Evolutionary conservation across 2,888 invertebrate species (phyloP), one percentile per base, ranked within the genome.

Genomic region (Ashinkailepas kermadecensis): DNA sequence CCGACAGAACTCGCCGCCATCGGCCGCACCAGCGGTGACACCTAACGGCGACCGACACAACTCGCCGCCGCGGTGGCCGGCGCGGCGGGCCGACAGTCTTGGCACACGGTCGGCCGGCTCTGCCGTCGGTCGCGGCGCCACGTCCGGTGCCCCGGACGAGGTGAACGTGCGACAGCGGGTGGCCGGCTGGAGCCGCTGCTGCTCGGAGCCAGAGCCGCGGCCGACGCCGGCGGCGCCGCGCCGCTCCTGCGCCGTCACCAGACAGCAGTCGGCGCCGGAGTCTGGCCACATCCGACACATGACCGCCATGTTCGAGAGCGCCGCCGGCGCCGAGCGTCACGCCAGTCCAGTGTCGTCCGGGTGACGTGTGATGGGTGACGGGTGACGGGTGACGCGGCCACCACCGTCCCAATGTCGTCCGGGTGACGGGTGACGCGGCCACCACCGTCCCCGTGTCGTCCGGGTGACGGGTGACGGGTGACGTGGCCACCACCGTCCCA

Each of bases 181-280:
- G 39, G 70, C 70, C 15, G 70, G 70, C 70, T 70, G 70, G 70
- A 70, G 70, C 21, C 74, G 74, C 12, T 18, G 59, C 59, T 15
- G 39, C n/a, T 54, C 39, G 65, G 65, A 9, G 15, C 39, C 15
- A 59, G 70, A 10, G 10, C 67, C 70, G 70, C 39, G 39, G 39
- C 70, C 54, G 39, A 59, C n/a, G 39, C 39, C 70, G 70, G 39
- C 39, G 67, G 11, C 23, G 12, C 12, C 67, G 67, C 25, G 39
- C 39, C 39, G 39, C 39, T 39, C 67, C 11, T 12, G 23, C 67
- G 9, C 25, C 70, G 39, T 70, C 70, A 15, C 15, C 70, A 12
- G 70, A 13, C 70, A 70, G 39, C 12, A 15, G 39, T 70, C 70
- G 70, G 70, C 70, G 39, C 70, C 70, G 6, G 39, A 70, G 10